Percentiles rank a stretch among this genome's conserved stretches.
These are phyloP conservation scores for Phymanthus crucifer DNA, from an alignment of 92 coral and sea anemone species.

Conservation along the genomic window DNA sequence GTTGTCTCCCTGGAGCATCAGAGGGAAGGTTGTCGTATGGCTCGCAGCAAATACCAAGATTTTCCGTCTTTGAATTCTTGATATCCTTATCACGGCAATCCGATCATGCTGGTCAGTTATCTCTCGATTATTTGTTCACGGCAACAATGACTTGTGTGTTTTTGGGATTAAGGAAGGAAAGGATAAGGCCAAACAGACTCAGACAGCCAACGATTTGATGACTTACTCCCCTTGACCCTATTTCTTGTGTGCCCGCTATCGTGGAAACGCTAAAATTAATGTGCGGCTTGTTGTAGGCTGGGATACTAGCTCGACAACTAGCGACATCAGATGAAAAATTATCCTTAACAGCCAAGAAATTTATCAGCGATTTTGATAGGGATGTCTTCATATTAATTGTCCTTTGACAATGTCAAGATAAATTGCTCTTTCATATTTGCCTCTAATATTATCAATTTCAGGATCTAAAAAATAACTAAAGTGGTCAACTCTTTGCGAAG, in stretches of 20 bases:
- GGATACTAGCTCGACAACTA: background rate
- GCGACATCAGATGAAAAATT: conserved; percentile 13
- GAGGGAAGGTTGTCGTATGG: background rate
- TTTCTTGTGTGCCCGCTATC: background rate
- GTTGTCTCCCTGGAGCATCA: background rate
- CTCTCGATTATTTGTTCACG: conserved; percentile 1
- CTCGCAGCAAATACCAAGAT: background rate
- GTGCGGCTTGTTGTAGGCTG: background rate
- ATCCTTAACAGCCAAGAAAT: conserved; percentile 11
- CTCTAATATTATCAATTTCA: conserved; percentile 15
- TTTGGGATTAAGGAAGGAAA: conserved; percentile 5
- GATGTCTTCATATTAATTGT: conserved; percentile 1
- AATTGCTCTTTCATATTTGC: conserved; percentile 13
- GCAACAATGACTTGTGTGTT: conserved; percentile 4
- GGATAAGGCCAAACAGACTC: background rate
- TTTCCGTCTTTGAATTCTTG: background rate
- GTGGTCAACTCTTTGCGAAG: background rate
- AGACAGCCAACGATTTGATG: background rate
- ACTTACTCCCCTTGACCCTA: conserved; percentile 6
- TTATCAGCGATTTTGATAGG: conserved; percentile 14
- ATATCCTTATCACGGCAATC: background rate
- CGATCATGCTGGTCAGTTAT: conserved; percentile 7
- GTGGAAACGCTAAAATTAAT: background rate
- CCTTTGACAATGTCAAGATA: conserved; percentile 10
- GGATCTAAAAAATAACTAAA: background rate